Evolutionary conservation across 2,888 invertebrate species (phyloP), one percentile per base, ranked within the genome.

Genomic region (Caenorhabditis sp.): DNA sequence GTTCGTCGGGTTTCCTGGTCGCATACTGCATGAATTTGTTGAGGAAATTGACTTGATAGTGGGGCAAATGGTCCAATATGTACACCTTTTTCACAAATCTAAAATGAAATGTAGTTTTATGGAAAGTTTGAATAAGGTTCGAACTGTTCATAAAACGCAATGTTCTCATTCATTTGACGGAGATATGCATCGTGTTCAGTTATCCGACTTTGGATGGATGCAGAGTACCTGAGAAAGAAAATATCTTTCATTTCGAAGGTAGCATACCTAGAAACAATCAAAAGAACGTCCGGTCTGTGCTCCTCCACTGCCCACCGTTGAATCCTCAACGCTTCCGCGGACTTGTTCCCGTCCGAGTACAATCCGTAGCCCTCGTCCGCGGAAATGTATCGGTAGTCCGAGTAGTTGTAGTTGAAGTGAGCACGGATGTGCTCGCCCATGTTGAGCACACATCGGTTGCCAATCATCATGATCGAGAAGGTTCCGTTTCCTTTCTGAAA

Each of bases 401-500:
- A 52, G 20, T 65, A 76, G 8, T 63, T 63, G 13, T 46, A 37
- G 7, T 76, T 37, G 41, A 76, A 70, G 3, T 63, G 39, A 26
- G 13, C 24, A 22, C 53, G 32, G 20, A 76, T 65, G n/a, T 22
- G 35, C 5, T 65, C 48, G 13, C 26, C 24, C 0, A 65, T 17
- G 26, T 52, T 76, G 20, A 52, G 17, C 0, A 35, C 45, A 22
- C 53, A 70, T 37, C 70, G 63, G 35, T 76, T 70, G 8, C 76
- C 76, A 3, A 76, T 41, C 17, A 68, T 26, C 63, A 71, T 58
- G 1, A 76, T 35, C 7, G 70, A 66, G 8, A 52, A 35, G 17
- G 27, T 63, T 45, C 76, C 70, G n/a, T 63, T 62, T 7, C 76
- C 70, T 6, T 1, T 27, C 74, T 74, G 55, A 52, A 59, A 35